These are phyloP conservation scores for Lamprotornis superbus DNA, from an alignment of 2,113 vertebrate species.

Conservation along the genomic window DNA sequence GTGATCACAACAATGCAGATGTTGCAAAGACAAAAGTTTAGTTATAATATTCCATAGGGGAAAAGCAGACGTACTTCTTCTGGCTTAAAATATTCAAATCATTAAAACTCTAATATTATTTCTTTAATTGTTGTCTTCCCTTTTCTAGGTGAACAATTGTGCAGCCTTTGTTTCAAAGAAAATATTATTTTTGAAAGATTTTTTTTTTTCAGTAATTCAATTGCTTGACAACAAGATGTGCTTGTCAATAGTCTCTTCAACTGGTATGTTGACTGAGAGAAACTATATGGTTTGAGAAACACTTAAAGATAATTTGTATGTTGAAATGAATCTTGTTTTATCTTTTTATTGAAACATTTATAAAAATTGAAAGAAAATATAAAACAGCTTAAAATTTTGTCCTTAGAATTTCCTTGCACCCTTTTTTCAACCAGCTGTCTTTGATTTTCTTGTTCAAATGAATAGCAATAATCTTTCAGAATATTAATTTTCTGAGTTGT, in stretches of 20 bases:
- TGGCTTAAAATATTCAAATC: neutral
- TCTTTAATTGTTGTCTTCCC: neutral
- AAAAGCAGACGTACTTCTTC: rapidly evolving
- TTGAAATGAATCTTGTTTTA: neutral
- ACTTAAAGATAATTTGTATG: neutral
- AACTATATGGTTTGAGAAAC: neutral
- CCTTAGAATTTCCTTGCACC: neutral
- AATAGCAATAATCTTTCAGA: neutral
- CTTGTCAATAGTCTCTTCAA: neutral
- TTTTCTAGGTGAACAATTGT: neutral
- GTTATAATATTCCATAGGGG: neutral
- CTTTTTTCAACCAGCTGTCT: neutral
- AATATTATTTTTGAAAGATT: rapidly evolving
- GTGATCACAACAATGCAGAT: rapidly evolving
- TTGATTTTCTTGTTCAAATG: neutral
- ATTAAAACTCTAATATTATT: neutral
- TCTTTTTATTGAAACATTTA: neutral
- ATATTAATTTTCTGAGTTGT: rapidly evolving
- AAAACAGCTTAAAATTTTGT: neutral
- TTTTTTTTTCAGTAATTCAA: neutral
- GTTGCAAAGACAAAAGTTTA: neutral
- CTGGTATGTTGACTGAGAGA: neutral
- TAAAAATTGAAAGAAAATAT: neutral
- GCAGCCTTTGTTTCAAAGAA: neutral
- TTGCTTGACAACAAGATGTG: neutral